A percentile compares a stretch with the other conserved stretches of the same genome.
phyloP scores from a whole-genome alignment of 2,113 vertebrate species.

The Esox niger region DNA sequence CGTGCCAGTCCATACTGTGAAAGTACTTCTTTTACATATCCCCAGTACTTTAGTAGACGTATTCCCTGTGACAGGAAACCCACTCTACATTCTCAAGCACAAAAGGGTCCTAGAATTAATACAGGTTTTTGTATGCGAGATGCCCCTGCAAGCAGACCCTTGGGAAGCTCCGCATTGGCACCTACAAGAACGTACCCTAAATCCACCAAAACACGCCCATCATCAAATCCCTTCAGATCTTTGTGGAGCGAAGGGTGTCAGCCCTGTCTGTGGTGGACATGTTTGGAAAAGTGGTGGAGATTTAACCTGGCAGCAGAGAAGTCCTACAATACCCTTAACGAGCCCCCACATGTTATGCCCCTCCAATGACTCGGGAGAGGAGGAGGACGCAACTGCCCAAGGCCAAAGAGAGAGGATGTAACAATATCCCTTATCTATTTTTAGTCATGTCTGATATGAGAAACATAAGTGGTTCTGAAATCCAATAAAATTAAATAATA shows the following conservation, averaged over 20 bases:
- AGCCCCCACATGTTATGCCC: too few species aligned
- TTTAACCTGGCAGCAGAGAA: conserved; percentile 99
- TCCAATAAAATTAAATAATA: too few species aligned
- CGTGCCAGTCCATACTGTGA: too few species aligned
- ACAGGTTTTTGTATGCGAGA: conserved; percentile 97
- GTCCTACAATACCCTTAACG: conserved; percentile 98
- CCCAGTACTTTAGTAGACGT: too few species aligned
- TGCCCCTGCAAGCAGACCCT: conserved; percentile 96
- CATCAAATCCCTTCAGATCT: conserved; percentile 96
- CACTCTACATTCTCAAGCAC: conserved; percentile 99
- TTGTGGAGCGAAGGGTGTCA: conserved; percentile 94
- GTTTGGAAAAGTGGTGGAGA: conserved; percentile 97
- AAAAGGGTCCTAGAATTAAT: conserved; percentile 99
- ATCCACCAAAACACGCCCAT: conserved; percentile 97
- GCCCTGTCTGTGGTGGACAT: conserved; percentile 94
- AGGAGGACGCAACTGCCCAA: too few species aligned
- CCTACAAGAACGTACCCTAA: conserved; percentile 93
- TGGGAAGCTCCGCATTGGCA: conserved; percentile 92
- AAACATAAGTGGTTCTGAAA: too few species aligned
- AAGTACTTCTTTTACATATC: too few species aligned
- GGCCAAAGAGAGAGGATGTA: too few species aligned
- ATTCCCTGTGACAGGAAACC: conserved; percentile 95
- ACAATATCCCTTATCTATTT: too few species aligned
- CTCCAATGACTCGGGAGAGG: too few species aligned
- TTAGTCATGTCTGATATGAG: too few species aligned